Evolutionary conservation across 1,140 invertebrate species (phyloP), one percentile per base, ranked within the genome.

Genomic region (Meteorus sp.): DNA sequence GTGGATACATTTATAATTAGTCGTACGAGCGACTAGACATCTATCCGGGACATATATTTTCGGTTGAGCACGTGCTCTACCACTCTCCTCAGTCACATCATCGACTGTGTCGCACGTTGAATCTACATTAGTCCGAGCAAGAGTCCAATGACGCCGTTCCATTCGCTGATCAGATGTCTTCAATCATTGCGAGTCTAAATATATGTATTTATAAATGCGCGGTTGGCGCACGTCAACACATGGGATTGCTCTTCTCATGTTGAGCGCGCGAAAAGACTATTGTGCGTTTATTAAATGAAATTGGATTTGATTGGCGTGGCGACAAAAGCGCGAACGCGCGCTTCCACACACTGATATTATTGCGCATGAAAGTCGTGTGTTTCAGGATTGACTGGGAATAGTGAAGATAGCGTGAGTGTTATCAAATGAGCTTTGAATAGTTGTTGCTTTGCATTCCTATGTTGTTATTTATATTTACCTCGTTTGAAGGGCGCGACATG

Each of bases 401-500:
- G 37, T 25, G 6, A 39, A 8, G 8, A 35, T 58, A 25, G 13
- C 25, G n/a, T n/a, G 31, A 19, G 22, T 55, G 19, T 44, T 29
- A 23, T 23, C 35, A 33, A 20, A 20, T 19, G 7, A 7, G 15
- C 3, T 53, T 37, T 25, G 9, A 55, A 51, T n/a, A n/a, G n/a
- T n/a, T n/a, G n/a, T n/a, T n/a, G n/a, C n/a, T n/a, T n/a, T n/a
- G n/a, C n/a, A n/a, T n/a, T n/a, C n/a, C n/a, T n/a, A n/a, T n/a
- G n/a, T n/a, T n/a, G n/a, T n/a, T n/a, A n/a, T n/a, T n/a, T n/a
- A 33, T 9, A 45, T 68, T 78, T 73, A 80, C 78, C 76, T 80
- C 75, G 78, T 77, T 79, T 76, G 69, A 75, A 74, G 69, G 78
- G 74, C 72, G 76, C 77, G 76, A 78, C 78, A 78, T 79, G 75